Evolutionary conservation across 2,888 invertebrate species (phyloP).

Genomic region (Lasius fuliginosus): DNA sequence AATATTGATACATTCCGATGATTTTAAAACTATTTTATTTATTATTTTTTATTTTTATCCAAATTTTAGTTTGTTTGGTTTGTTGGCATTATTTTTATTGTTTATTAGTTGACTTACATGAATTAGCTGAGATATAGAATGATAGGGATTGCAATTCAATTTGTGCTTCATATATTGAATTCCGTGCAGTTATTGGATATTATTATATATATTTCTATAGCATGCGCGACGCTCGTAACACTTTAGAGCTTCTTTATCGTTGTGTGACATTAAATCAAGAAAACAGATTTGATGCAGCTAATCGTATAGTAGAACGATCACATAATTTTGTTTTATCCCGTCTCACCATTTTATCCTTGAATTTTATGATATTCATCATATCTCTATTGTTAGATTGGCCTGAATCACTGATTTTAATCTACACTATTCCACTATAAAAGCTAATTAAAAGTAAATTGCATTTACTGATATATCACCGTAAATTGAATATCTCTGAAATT

Average conservation of each 20-base stretch:
- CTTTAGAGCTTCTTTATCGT: slow-evolving; percentile 12
- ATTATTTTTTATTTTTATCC: neutral
- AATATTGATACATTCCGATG: neutral
- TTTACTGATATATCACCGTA: slow-evolving; percentile 29
- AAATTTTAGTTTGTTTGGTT: slow-evolving; percentile 3
- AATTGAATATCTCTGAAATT: slow-evolving; percentile 37
- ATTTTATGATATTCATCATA: slow-evolving; percentile 31
- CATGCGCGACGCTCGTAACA: slow-evolving; percentile 27
- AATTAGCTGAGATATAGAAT: neutral
- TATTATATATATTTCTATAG: slow-evolving; percentile 23
- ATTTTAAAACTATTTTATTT: neutral
- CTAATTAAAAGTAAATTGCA: slow-evolving; percentile 45
- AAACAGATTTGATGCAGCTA: slow-evolving; percentile 3
- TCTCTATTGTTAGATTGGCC: neutral
- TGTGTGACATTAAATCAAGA: neutral
- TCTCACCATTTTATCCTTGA: slow-evolving; percentile 11
- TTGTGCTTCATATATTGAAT: slow-evolving; percentile 30
- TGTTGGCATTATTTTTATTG: neutral
- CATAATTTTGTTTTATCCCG: slow-evolving; percentile 10
- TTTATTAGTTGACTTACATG: slow-evolving; percentile 2
- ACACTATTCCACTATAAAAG: slow-evolving; percentile 14
- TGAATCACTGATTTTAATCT: slow-evolving; percentile 4
- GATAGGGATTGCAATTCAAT: neutral
- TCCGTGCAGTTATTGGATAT: slow-evolving; percentile 36
- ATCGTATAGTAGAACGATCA: neutral